Evolutionary conservation across 2,113 vertebrate species (phyloP), one percentile per base, ranked within the genome.

Genomic region (Apistogramma diplotaenia): DNA sequence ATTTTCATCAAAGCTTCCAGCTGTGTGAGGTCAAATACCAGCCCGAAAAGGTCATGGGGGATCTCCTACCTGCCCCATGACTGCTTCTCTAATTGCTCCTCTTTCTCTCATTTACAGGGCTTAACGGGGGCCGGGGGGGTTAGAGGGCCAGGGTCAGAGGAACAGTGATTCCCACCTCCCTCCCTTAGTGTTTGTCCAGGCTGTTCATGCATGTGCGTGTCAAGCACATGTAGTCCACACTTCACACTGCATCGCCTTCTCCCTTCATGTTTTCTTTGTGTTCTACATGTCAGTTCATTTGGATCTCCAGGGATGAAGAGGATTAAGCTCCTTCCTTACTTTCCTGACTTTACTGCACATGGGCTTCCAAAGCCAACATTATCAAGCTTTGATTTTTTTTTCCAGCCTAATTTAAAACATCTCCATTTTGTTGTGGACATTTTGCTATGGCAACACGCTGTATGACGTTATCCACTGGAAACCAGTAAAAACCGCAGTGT

Each of bases 11-110:
- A 51, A 46, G 46, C 78, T 56, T 72, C 87, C 70, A 75, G 83
- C 79, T 79, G 81, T 78, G 79, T 78, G 53, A 71, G 89, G 83
- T 91, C 86, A 88, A 93, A 93, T 92, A 93, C 89, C 90, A 91
- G 70, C 71, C 81, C 71, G 46, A 65, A 61, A 35, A 86, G 85
- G 88, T 89, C 83, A 87, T 31, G 71, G 76, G 76, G 59, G 81
- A 90, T 93, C 91, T 82, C 75, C 83, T 89, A 89, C 82, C 91
- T 90, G 83, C 78, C 76, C 19, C 82, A 77, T 85, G 78, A 85
- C 86, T 84, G 57, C 58, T 43, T 71, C 83, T 88, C 88, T 94
- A 92, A 92, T 94, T 92, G 84, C 82, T 86, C 59, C 74, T 89
- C 72, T 82, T 92, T 89, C 82, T 89, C 83, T 91, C 59, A 76